A percentile compares a stretch with the other conserved stretches of the same genome.
These are phyloP conservation scores for Myotis findleyi DNA, from an alignment of 2,797 vertebrate genomes.

Conservation along the genomic window DNA sequence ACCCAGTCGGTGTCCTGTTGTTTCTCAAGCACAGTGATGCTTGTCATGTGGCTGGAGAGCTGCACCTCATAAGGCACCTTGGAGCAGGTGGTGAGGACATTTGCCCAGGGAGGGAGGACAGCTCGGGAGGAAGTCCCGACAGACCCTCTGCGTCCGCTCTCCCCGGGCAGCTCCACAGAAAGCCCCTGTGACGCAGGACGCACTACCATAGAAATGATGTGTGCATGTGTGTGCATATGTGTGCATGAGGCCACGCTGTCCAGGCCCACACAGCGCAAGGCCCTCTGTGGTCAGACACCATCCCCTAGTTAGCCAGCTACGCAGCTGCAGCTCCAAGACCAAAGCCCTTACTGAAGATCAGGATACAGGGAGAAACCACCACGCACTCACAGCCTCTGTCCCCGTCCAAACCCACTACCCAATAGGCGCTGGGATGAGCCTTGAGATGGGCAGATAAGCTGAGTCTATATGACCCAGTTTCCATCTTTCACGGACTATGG, in stretches of 20 bases:
- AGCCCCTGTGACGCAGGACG: neutral
- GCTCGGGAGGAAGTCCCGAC: neutral
- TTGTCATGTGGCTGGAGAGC: neutral
- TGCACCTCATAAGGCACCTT: constrained; percentile 68
- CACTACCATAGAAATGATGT: neutral
- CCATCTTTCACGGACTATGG: constrained; percentile 65
- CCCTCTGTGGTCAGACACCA: neutral
- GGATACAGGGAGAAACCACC: constrained; percentile 44
- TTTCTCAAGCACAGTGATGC: constrained; percentile 21
- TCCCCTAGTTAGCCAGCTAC: neutral
- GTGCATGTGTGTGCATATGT: neutral
- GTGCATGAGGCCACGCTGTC: neutral
- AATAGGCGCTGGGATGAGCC: neutral
- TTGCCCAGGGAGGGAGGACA: constrained; percentile 21
- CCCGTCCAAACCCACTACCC: neutral
- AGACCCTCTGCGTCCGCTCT: neutral
- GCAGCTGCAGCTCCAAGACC: constrained; percentile 59
- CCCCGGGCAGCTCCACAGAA: neutral
- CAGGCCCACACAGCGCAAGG: neutral
- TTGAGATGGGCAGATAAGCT: constrained; percentile 54
- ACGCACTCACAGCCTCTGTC: constrained; percentile 15
- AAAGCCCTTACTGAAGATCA: constrained; percentile 70
- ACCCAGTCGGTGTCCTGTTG: neutral
- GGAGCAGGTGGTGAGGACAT: constrained; percentile 51
- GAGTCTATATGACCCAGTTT: constrained; percentile 71